Percentiles rank a stretch among this genome's conserved stretches.
These are phyloP conservation scores for Plebejus argus DNA, from an alignment of 2,888 invertebrate species.

Conservation along the genomic window DNA sequence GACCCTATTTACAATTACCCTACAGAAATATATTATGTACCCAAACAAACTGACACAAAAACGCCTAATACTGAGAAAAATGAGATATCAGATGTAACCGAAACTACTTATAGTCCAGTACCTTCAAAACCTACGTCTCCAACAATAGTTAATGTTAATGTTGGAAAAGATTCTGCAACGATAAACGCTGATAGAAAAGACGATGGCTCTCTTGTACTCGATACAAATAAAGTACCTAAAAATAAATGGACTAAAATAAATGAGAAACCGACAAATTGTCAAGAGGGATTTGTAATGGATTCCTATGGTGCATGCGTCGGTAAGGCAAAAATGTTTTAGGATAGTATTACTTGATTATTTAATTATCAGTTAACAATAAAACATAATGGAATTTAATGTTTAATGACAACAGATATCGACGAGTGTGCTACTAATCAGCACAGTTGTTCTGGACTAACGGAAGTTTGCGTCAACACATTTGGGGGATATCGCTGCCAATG, in stretches of 20 bases:
- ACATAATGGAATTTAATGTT: conserved; percentile 18
- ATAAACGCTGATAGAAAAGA: conserved; percentile 50
- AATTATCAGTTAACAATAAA: background rate
- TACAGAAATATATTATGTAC: conserved; percentile 4
- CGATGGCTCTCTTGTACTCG: conserved; percentile 56
- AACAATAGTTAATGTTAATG: conserved; percentile 50
- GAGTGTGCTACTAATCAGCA: conserved; percentile 85
- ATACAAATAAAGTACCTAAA: conserved; percentile 57
- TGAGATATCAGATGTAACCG: conserved; percentile 40
- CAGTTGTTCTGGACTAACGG: conserved; percentile 78
- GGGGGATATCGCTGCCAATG: conserved; percentile 93
- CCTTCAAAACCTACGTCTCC: conserved; percentile 48
- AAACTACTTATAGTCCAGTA: conserved; percentile 50
- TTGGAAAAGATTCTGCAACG: conserved; percentile 53
- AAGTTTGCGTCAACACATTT: conserved; percentile 90
- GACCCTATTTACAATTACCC: background rate
- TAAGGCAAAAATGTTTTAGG: conserved; percentile 49
- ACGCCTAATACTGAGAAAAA: conserved; percentile 37
- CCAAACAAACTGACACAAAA: conserved; percentile 14
- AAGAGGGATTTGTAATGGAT: conserved; percentile 77
- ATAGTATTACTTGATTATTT: background rate
- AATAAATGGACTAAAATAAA: conserved; percentile 60
- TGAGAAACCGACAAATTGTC: conserved; percentile 59
- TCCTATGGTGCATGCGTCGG: conserved; percentile 81
- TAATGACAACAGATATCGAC: conserved; percentile 84